These are phyloP conservation scores for Streptopelia turtur DNA, from an alignment of 2,797 vertebrate genomes.

Conservation along the genomic window DNA sequence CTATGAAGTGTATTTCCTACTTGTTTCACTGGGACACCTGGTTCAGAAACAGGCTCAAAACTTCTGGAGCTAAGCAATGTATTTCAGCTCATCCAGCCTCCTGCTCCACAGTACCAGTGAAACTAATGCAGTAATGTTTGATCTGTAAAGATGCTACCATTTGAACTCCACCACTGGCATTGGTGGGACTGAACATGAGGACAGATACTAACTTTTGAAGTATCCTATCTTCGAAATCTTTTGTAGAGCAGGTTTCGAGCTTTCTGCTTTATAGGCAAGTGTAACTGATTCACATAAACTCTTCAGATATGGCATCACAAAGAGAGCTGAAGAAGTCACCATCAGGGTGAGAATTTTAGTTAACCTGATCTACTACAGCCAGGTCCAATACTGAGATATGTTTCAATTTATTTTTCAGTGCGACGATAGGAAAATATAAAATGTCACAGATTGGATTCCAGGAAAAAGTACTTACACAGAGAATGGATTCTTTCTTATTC, in stretches of 20 bases:
- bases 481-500: not conserved
- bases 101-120: not conserved
- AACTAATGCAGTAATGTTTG: not conserved
- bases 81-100: not conserved
- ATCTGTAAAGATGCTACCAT: not conserved
- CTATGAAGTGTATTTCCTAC: not conserved
- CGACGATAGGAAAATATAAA: not conserved
- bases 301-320: not conserved
- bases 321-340: not conserved
- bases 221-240: not conserved
- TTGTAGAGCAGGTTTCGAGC: not conserved
- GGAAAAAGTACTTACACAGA: not conserved
- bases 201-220: not conserved
- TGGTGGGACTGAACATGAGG: fast-evolving
- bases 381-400: not conserved
- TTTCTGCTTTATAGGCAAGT: not conserved
- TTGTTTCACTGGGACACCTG: not conserved
- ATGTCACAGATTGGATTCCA: not conserved
- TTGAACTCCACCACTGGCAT: not conserved
- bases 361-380: not conserved
- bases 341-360: not conserved
- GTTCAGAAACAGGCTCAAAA: not conserved
- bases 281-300: not conserved
- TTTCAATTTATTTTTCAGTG: not conserved
- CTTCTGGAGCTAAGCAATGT: not conserved